Percentiles rank a stretch among this genome's conserved stretches.
These are phyloP conservation scores for Axinella damicornis DNA, from an alignment of 37 sponge, comb jelly and placozoan genomes.

Conservation along the genomic window DNA sequence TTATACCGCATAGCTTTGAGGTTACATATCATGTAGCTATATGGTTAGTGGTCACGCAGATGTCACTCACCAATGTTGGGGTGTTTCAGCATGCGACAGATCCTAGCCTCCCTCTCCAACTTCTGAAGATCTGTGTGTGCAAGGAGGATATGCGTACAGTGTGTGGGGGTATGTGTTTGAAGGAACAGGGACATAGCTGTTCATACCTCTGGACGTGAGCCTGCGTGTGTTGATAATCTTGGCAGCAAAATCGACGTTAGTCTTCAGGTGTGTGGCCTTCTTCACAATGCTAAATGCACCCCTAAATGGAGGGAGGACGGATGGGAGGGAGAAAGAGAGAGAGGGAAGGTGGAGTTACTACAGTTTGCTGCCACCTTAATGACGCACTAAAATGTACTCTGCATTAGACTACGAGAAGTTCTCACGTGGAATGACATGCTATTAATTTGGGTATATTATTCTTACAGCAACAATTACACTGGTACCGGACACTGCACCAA, in stretches of 20 bases:
- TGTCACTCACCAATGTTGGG: constrained; percentile 83
- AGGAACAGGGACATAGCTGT: too few species aligned
- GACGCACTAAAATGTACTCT: not conserved
- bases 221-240: constrained; percentile 89
- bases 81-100: constrained; percentile 80
- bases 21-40: too few species aligned
- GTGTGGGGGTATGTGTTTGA: too few species aligned
- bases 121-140: constrained; percentile 71
- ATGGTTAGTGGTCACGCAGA: too few species aligned
- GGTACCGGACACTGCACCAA: too few species aligned
- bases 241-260: constrained; percentile 79
- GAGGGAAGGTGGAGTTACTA: not conserved
- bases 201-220: constrained; percentile 71
- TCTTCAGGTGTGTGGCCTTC: constrained; percentile 44
- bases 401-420: not conserved
- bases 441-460: too few species aligned
- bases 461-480: too few species aligned
- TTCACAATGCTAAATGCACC: constrained; percentile 96
- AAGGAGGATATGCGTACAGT: too few species aligned
- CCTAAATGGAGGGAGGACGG: constrained; percentile 23
- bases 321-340: not conserved
- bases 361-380: not conserved
- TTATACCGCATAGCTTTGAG: too few species aligned
- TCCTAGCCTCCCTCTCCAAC: constrained; percentile 88
- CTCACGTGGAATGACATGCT: too few species aligned